Evolutionary conservation across 2,113 vertebrate species (phyloP), one percentile per base, ranked within the genome.

Genomic region (Sterna hirundo): DNA sequence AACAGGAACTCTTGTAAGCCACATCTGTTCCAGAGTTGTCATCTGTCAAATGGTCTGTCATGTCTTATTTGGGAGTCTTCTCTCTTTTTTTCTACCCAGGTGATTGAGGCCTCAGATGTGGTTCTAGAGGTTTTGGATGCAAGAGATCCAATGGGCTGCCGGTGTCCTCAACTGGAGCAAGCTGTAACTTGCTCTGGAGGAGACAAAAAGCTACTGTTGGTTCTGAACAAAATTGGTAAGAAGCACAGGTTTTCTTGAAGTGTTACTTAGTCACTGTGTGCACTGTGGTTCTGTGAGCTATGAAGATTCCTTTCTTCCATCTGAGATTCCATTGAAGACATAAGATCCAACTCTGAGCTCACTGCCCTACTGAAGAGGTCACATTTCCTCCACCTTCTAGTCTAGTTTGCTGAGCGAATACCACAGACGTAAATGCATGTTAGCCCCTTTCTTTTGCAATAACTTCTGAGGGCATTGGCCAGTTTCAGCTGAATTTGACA

Each of bases 211-310:
- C 97, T 99, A 11, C 44, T 99, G 6, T 93, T 99, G 54, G 94
- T 99, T 80, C 97, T 99, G 87, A 99, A 99, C 97, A 99, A 99
- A 98, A 99, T 98, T 95, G 99, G 99, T 99, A 97, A 97, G 97
- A 78, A 83, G 18, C 46, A 34, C 32, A 18, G 6, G 15, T 14
- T 79, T 97, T 90, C 34, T 92, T 58, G 3, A 55, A 60, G 57
- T 46, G 29, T 27, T 83, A 19, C 42, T 83, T 90, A 42, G 38
- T 62, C n/a, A 32, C 34, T 34, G 19, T 23, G 51, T 54, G 29
- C 34, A 32, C 17, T 21, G 51, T 54, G 29, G 42, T 62, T 71
- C 74, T 79, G 29, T 38, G 97, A 98, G 98, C 97, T 85, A 79
- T 98, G 98, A 98, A 46, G 46, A 46, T 46, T 46, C 46, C 46